Percentiles rank a stretch among this genome's conserved stretches.
These are phyloP conservation scores for Arothron firmamentum DNA, from an alignment of 2,113 vertebrate genomes.

Conservation along the genomic window DNA sequence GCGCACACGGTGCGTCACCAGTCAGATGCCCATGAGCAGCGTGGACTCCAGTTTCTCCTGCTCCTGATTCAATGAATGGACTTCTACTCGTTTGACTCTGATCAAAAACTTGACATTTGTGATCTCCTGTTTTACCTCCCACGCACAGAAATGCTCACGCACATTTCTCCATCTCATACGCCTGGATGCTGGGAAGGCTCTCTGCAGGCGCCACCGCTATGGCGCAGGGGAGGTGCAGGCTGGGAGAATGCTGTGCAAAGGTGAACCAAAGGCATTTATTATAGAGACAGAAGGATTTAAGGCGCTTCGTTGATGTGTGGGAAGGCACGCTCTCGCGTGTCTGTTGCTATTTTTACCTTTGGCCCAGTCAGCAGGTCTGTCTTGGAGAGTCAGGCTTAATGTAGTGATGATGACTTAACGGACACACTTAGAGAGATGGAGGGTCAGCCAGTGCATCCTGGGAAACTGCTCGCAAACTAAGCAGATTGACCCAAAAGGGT, in stretches of 20 bases:
- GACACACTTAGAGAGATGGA: constrained; percentile 48
- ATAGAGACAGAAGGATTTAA: constrained; percentile 12
- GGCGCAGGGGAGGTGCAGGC: constrained; percentile 41
- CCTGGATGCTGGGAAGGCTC: too few relatives aligned
- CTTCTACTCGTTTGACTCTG: too few relatives aligned
- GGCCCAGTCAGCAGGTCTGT: constrained; percentile 55
- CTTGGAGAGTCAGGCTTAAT: constrained; percentile 45
- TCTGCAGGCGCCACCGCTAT: too few relatives aligned
- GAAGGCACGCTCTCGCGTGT: constrained; percentile 7
- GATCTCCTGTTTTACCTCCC: too few relatives aligned
- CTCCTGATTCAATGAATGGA: too few relatives aligned
- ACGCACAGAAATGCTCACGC: too few relatives aligned
- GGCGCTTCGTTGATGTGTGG: constrained; percentile 8
- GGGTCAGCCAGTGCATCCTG: constrained; percentile 33
- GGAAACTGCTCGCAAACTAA: constrained; percentile 17
- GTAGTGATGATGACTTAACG: constrained; percentile 52
- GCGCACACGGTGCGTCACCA: too few relatives aligned
- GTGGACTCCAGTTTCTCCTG: constrained; percentile 6
- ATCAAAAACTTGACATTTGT: too few relatives aligned
- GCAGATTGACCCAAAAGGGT: background rate
- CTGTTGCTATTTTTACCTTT: constrained; percentile 44
- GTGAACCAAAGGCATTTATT: constrained; percentile 36
- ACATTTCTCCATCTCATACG: too few relatives aligned
- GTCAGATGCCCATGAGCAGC: constrained; percentile 26
- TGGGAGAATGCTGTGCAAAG: constrained; percentile 41